Conservation (phyloP, 2,113 vertebrate species). For the Brachirus orientalis region DNA sequence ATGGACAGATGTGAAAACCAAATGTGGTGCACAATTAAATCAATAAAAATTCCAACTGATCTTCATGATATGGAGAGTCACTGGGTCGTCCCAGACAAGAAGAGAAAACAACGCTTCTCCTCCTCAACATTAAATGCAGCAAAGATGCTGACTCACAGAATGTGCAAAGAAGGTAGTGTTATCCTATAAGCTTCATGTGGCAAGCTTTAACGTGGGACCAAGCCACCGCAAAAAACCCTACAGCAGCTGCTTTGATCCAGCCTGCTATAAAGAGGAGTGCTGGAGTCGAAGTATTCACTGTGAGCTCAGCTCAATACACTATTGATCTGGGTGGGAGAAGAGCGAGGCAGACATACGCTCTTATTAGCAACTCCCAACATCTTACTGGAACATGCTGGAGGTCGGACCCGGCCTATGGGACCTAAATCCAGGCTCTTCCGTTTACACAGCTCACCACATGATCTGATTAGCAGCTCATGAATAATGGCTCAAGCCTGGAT, state of each 20-base stretch:
- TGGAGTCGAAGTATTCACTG: slow-evolving; percentile 70
- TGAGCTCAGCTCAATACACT: slow-evolving; percentile 75
- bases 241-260: slow-evolving; percentile 40
- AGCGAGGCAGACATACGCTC: slow-evolving; percentile 74
- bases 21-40: too few relatives aligned
- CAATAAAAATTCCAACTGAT: too few relatives aligned
- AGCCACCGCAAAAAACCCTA: slow-evolving; percentile 43
- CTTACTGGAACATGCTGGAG: slow-evolving; percentile 72
- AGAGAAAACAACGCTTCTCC: not conserved
- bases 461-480: slow-evolving; percentile 48
- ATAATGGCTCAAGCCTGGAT: not conserved
- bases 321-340: slow-evolving; percentile 78
- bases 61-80: too few relatives aligned
- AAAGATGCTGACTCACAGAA: slow-evolving; percentile 9
- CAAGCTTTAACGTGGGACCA: slow-evolving; percentile 1
- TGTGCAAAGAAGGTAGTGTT: not conserved
- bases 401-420: slow-evolving; percentile 15
- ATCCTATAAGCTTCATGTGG: not conserved
- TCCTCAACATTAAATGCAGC: not conserved
- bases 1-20: too few relatives aligned
- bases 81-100: too few relatives aligned
- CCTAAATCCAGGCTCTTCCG: slow-evolving; percentile 21
- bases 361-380: slow-evolving; percentile 78
- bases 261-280: slow-evolving; percentile 63
- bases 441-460: slow-evolving; percentile 21